phyloP scores from a whole-genome alignment of 2,888 invertebrate genomes.

The Macrosoma leucophasiata region DNA sequence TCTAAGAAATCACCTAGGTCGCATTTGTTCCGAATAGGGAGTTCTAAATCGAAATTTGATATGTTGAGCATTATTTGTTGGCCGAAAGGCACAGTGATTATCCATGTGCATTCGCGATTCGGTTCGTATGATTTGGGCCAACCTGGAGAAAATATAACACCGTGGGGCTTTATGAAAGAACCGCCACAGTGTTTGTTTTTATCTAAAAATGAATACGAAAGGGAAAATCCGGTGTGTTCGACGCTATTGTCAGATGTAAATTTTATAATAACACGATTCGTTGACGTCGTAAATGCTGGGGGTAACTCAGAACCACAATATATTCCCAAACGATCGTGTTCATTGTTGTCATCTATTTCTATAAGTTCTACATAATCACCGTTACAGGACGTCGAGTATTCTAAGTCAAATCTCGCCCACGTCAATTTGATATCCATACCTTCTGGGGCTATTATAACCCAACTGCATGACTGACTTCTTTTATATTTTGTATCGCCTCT shows the following conservation, averaged over 20 bases:
- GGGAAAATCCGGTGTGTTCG: slow-evolving; percentile 81
- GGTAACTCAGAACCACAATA: slow-evolving; percentile 83
- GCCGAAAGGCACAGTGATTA: slow-evolving; percentile 80
- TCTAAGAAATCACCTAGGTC: slow-evolving; percentile 55
- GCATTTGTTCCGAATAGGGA: slow-evolving; percentile 46
- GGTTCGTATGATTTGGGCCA: slow-evolving; percentile 85
- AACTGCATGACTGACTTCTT: slow-evolving; percentile 77
- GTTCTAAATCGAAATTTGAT: slow-evolving; percentile 76
- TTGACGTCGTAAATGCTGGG: slow-evolving; percentile 79
- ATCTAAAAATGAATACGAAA: slow-evolving; percentile 77
- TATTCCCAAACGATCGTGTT: slow-evolving; percentile 52
- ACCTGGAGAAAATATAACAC: slow-evolving; percentile 84
- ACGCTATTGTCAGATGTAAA: slow-evolving; percentile 77
- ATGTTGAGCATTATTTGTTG: slow-evolving; percentile 83
- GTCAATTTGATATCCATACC: slow-evolving; percentile 81
- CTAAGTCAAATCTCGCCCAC: slow-evolving; percentile 84
- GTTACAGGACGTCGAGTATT: slow-evolving; percentile 73
- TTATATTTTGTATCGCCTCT: slow-evolving; percentile 42
- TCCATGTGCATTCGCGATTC: slow-evolving; percentile 87
- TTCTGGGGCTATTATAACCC: slow-evolving; percentile 84
- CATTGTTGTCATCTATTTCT: slow-evolving; percentile 74
- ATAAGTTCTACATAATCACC: slow-evolving; percentile 82
- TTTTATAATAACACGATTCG: slow-evolving; percentile 80
- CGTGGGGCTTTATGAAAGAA: slow-evolving; percentile 78
- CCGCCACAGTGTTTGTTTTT: slow-evolving; percentile 80